phyloP scores from a whole-genome alignment of 2,113 vertebrate genomes.

The Pluvianellus socialis region DNA sequence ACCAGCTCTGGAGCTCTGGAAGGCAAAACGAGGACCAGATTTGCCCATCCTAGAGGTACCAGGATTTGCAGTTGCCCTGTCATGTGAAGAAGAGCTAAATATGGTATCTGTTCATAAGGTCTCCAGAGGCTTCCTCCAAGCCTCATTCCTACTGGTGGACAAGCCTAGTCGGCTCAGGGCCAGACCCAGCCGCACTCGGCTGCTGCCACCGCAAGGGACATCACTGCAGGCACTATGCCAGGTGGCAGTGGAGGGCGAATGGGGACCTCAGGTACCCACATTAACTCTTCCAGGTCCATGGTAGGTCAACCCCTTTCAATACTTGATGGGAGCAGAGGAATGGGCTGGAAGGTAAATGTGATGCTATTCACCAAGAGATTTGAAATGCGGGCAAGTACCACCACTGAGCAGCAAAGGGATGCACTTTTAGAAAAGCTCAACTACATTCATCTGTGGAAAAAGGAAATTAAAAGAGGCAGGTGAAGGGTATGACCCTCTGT shows the following conservation, averaged over 20 bases:
- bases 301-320: background rate
- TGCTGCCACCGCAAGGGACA: background rate
- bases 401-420: background rate
- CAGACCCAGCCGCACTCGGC: background rate
- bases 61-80: background rate
- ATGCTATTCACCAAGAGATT: background rate
- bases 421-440: background rate
- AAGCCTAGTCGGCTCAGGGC: background rate
- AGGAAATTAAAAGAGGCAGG: background rate
- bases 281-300: background rate
- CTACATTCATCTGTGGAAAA: background rate
- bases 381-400: background rate
- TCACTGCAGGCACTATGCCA: background rate
- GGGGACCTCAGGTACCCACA: rapidly evolving
- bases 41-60: background rate
- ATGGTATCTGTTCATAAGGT: rapidly evolving
- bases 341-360: background rate
- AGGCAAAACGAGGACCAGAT: background rate
- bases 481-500: background rate
- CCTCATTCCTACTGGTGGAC: background rate
- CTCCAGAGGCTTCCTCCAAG: background rate
- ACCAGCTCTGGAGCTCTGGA: background rate
- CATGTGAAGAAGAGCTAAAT: background rate
- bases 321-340: background rate
- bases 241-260: background rate